Evolutionary conservation across 2,888 invertebrate species (phyloP).

Genomic region (Baronia brevicornis): DNA sequence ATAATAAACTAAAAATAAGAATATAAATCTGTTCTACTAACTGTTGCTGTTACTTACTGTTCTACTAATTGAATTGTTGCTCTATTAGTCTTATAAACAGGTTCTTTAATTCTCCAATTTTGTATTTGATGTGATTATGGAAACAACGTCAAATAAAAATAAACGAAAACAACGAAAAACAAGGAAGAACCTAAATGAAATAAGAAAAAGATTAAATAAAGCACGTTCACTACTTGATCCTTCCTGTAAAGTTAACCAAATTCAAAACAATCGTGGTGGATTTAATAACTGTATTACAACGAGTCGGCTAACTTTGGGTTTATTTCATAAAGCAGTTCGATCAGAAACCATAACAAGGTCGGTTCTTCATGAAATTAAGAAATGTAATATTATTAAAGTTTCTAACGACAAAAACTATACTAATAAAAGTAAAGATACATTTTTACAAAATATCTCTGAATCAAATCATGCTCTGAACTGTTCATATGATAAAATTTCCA

Average conservation of each 20-base stretch:
- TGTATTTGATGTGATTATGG: conserved; percentile 27
- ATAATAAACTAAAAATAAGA: too few relatives aligned
- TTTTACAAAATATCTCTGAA: too few relatives aligned
- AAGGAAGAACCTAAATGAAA: conserved; percentile 50
- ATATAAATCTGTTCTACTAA: too few relatives aligned
- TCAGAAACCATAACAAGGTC: conserved; percentile 57
- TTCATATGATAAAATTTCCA: too few relatives aligned
- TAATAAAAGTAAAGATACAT: too few relatives aligned
- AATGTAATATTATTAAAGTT: conserved; percentile 20
- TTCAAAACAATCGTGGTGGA: conserved; percentile 14
- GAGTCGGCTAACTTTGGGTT: conserved; percentile 46
- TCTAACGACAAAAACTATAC: conserved; percentile 4
- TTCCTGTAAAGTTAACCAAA: conserved; percentile 11
- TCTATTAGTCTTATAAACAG: too few relatives aligned
- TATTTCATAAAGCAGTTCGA: conserved; percentile 48
- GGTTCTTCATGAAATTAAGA: conserved; percentile 29
- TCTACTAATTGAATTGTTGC: too few relatives aligned
- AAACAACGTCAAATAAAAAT: conserved; percentile 24
- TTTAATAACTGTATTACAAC: conserved; percentile 36
- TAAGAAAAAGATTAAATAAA: conserved; percentile 37
- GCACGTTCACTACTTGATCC: conserved; percentile 5
- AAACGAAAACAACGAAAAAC: conserved; percentile 55
- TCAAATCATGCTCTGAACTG: too few relatives aligned
- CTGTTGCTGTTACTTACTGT: too few relatives aligned
- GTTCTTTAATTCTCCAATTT: too few relatives aligned